phyloP scores from a whole-genome alignment of 2,113 vertebrate species.

The Pseudorectes ferrugineus region DNA sequence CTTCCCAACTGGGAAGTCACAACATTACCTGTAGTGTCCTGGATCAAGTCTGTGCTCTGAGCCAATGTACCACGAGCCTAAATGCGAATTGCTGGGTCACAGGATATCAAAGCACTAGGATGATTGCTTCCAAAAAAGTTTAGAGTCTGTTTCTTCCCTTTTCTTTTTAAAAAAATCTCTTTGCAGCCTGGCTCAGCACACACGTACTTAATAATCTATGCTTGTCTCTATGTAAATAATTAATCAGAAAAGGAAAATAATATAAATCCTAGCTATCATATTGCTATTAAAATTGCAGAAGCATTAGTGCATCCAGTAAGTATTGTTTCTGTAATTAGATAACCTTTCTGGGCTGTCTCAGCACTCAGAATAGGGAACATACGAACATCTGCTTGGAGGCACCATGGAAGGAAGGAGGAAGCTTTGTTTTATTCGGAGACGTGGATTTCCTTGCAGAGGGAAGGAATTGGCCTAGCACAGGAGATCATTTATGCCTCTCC shows the following conservation, averaged over 20 bases:
- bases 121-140: neutral
- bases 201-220: conserved; percentile 70
- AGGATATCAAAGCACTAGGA: neutral
- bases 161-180: conserved; percentile 16
- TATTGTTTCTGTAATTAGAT: conserved; percentile 70
- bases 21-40: neutral
- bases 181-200: conserved; percentile 26
- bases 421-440: neutral
- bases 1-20: neutral
- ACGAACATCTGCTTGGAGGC: neutral
- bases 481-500: neutral
- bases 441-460: neutral
- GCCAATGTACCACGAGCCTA: neutral
- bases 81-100: neutral
- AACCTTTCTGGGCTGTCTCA: conserved; percentile 45
- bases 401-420: neutral
- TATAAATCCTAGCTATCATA: conserved; percentile 76
- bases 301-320: conserved; percentile 65
- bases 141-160: conserved; percentile 34
- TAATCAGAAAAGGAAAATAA: conserved; percentile 84
- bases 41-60: neutral
- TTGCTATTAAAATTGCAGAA: conserved; percentile 76
- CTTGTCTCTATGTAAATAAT: conserved; percentile 78
- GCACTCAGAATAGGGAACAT: neutral
- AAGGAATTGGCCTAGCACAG: neutral